Base-by-base conservation (phyloP, 2,888 invertebrate genomes). In the Belgica antarctica region DNA sequence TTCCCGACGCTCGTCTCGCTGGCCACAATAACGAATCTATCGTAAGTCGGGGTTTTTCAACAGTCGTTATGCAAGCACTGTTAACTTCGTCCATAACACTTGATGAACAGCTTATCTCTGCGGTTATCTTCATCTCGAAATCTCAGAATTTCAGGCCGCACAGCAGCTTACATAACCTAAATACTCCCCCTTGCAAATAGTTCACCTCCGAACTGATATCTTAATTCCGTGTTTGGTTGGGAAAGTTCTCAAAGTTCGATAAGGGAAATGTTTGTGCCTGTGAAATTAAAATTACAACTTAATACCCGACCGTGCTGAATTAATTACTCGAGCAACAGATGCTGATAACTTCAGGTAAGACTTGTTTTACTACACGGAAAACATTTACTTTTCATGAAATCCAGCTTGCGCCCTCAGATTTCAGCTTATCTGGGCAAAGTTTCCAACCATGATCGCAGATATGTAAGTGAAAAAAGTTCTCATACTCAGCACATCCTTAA, bases 281-380 rank as follows among this genome's bases (percentile, higher is more conserved):
- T 12, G 12, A 31, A 5, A 31, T 31, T 31, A 31, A 8, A 12
- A 31, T 31, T 31, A 31, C 12, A 31, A 31, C n/a, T n/a, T n/a
- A n/a, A n/a, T n/a, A n/a, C n/a, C n/a, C n/a, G n/a, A n/a, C n/a
- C n/a, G n/a, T n/a, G 12, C 34, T 31, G 12, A 31, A 31, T 31
- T 31, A 31, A 31, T 31, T 31, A 31, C 12, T 31, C 34, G 12
- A 19, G 62, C 34, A 62, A 34, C 62, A 62, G 62, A 62, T 62
- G 62, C 17, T 62, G 17, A 31, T 28, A 62, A 62, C 28, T 62
- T n/a, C n/a, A n/a, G n/a, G n/a, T n/a, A n/a, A n/a, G n/a, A n/a
- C n/a, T n/a, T n/a, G n/a, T n/a, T n/a, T n/a, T n/a, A n/a, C n/a
- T n/a, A n/a, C n/a, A n/a, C n/a, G n/a, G n/a, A n/a, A n/a, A n/a